A percentile compares a stretch with the other conserved stretches of the same genome.
These are phyloP conservation scores for Osmoderma eremita DNA, from an alignment of 2,888 invertebrate genomes.

Conservation along the genomic window DNA sequence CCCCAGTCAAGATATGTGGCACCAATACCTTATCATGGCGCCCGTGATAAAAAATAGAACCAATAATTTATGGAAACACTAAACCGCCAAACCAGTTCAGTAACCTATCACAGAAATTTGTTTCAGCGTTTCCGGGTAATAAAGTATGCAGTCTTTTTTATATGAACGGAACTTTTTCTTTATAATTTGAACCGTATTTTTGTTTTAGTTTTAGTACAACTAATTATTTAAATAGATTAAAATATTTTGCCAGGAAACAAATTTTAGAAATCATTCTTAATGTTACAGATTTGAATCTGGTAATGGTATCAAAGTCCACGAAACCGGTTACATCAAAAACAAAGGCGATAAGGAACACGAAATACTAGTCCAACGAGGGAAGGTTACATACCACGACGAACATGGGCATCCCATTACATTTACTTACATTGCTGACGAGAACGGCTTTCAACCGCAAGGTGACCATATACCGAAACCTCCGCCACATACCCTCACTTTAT, in stretches of 20 bases:
- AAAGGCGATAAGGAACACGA: constrained; percentile 73
- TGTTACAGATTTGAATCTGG: constrained; percentile 75
- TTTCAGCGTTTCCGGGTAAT: no score
- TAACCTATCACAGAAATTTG: no score
- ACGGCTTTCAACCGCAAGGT: constrained; percentile 71
- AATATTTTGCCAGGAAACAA: neutral
- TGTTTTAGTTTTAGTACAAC: no score
- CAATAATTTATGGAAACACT: no score
- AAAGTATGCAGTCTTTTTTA: no score
- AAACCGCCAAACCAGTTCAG: no score
- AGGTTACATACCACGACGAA: constrained; percentile 77
- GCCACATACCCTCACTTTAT: constrained; percentile 80
- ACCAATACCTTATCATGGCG: no score
- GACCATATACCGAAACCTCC: constrained; percentile 84
- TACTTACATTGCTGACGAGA: constrained; percentile 78
- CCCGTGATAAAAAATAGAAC: no score
- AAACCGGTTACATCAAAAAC: constrained; percentile 77
- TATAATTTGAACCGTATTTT: no score
- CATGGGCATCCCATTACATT: constrained; percentile 74
- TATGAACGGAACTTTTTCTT: no score
- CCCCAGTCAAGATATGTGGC: no score
- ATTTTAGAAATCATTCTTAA: constrained; percentile 11
- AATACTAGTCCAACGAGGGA: constrained; percentile 75
- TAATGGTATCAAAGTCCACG: constrained; percentile 77
- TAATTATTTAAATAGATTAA: neutral